Evolutionary conservation across 1,140 invertebrate species (phyloP), one percentile per base, ranked within the genome.

Genomic region (Apis cerana): DNA sequence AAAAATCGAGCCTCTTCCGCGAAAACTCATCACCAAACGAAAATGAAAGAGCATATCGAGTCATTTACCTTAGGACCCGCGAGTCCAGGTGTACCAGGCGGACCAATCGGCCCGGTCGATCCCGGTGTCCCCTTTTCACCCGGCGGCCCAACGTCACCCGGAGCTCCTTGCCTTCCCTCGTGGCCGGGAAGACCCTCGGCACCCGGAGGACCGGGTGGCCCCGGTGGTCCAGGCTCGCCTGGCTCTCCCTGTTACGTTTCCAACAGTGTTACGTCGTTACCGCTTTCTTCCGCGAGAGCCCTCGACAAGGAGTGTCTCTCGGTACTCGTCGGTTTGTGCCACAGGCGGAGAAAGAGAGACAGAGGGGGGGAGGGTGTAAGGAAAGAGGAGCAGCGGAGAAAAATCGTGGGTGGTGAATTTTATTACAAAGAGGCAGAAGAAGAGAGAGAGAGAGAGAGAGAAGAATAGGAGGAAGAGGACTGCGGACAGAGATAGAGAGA

Each of bases 201-300:
- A 65, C 98, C 98, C 79, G 95, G 94, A 27, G 97, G 96, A 48
- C 98, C 98, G 19, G 97, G 95, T 64, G 97, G 97, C 70, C 98
- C 98, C 17, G 97, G 97, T 48, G 97, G 97, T 61, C 98, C 98
- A 23, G 97, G 97, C 92, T 98, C 97, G 70, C 97, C 97, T 72
- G 98, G 97, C 93, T 99, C 97, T 65, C 98, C 98, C 98, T 98
- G 90, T 88, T 88, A 88, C 87, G 87, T 88, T 43, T 87, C 87
- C 87, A 88, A 88, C 86, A 88, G 87, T 76, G 87, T 88, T 88
- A 88, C 87, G 87, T 88, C 83, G 87, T 85, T 88, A 88, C 86
- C 86, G 87, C 83, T 88, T 88, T 85, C 86, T 88, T 84, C 86
- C 86, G 86, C 87, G 87, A 88, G 87, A 88, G 87, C 87, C 87